Evolutionary conservation across 2,797 vertebrate species (phyloP).

Genomic region (Dermochelys coriacea): DNA sequence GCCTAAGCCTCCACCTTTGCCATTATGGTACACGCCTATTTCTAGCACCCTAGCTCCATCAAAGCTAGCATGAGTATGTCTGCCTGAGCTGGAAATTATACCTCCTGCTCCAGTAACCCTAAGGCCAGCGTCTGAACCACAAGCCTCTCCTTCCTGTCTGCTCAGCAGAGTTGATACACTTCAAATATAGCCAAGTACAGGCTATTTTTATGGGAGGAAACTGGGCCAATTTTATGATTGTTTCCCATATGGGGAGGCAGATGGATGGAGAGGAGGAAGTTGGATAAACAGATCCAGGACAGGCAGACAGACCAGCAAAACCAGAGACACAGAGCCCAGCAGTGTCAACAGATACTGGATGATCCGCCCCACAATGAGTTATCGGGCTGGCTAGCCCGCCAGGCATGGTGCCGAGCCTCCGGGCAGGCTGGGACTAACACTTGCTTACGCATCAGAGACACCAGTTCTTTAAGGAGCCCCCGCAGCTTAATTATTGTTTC

Average conservation of each 20-base stretch:
- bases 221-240: constrained; percentile 65
- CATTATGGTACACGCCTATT: neutral
- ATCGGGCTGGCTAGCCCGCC: neutral
- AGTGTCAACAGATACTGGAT: neutral
- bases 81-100: neutral
- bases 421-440: neutral
- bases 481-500: constrained; percentile 67
- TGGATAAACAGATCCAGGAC: constrained; percentile 63
- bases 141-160: neutral
- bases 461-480: neutral
- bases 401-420: neutral
- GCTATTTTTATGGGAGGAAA: constrained; percentile 57
- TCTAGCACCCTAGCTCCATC: neutral
- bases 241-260: constrained; percentile 79
- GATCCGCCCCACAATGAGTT: neutral
- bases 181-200: neutral
- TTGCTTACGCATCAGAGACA: neutral
- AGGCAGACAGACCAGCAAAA: constrained; percentile 54
- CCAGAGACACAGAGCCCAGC: constrained; percentile 43
- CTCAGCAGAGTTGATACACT: neutral
- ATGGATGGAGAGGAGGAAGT: constrained; percentile 76
- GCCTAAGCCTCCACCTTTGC: neutral
- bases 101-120: neutral
- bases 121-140: neutral
- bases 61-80: neutral